Base-by-base conservation (phyloP, 2,888 invertebrate genomes). In the Eupithecia subumbrata region DNA sequence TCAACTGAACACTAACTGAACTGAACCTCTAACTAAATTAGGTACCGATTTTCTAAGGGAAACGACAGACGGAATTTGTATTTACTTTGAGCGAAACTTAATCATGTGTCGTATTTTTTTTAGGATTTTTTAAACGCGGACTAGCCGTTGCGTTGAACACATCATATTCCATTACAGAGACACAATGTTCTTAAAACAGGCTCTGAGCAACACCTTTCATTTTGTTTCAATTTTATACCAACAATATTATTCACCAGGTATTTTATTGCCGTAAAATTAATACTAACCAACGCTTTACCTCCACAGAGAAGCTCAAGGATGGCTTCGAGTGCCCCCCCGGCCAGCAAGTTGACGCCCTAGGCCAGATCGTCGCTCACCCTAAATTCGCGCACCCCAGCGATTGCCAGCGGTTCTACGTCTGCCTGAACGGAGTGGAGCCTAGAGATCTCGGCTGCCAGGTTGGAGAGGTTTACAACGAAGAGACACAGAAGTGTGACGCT, bases 401-500 rank as follows among this genome's bases (percentile, higher is more conserved):
- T 91, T 98, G 98, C 93, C 98, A 98, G 91, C 97, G 97, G 85
- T 98, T 98, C 96, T 98, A 98, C 92, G 98, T 98, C 45, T 98
- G 98, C 90, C 92, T 98, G 83, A 98, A 97, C 89, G 98, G 97
- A 18, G 95, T 97, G 43, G 98, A 97, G 82, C 98, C 98, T n/a
- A 96, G 98, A 79, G 97, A 98, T 89, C 96, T 98, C 80, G 98
- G 98, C 48, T 98, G 98, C 93, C 96, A 96, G 86, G 96, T 96
- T 73, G 98, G 98, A 76, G 97, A 97, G 88, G 98, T 98, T n/a
- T 98, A 98, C 95, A 98, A 98, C 88, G 98, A 98, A 82, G 97
- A 97, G 80, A 93, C 96, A 0, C 97, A 97, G 91, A 96, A 96
- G 88, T 98, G 98, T 90, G 98, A 98, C 89, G 96, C 97, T 2